Evolutionary conservation across 2,113 vertebrate genomes (phyloP).

Genomic region (Lampris megalopsis): DNA sequence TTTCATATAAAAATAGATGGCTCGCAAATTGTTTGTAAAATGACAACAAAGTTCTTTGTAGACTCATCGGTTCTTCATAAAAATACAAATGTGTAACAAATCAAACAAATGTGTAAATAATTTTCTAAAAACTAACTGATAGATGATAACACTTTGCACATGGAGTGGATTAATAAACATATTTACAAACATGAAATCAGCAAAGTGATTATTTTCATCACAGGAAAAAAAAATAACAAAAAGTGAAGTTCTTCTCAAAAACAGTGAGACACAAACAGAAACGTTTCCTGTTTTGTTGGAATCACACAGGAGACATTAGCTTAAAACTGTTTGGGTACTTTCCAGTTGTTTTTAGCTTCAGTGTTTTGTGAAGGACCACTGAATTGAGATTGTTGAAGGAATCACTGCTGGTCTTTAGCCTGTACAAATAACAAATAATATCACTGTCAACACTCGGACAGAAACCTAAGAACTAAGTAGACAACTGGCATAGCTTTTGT

Average conservation of each 20-base stretch:
- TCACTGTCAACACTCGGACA: not conserved
- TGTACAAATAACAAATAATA: slow-evolving; percentile 19
- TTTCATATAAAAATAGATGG: slow-evolving; percentile 78
- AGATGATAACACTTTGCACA: slow-evolving; percentile 49
- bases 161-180: slow-evolving; percentile 40
- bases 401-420: slow-evolving; percentile 23
- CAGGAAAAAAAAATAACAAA: slow-evolving; percentile 26
- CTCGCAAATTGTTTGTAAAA: slow-evolving; percentile 68
- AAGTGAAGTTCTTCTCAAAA: slow-evolving; percentile 35
- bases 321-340: slow-evolving; percentile 13
- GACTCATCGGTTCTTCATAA: slow-evolving; percentile 13
- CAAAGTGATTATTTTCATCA: slow-evolving; percentile 41
- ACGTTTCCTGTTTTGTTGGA: slow-evolving; percentile 34
- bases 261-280: slow-evolving; percentile 15
- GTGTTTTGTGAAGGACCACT: slow-evolving; percentile 33
- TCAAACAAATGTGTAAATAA: slow-evolving; percentile 36
- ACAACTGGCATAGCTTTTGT: slow-evolving; percentile 16
- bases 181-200: slow-evolving; percentile 26
- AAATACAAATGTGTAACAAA: slow-evolving; percentile 60
- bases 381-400: slow-evolving; percentile 27
- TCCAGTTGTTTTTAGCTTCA: slow-evolving; percentile 43
- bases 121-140: slow-evolving; percentile 50
- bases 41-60: slow-evolving; percentile 57
- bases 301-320: slow-evolving; percentile 12
- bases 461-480: not conserved